Percentiles rank a stretch among this genome's conserved stretches.
Conservation (phyloP, 2,113 vertebrate genomes). For the Lophura nycthemera region DNA sequence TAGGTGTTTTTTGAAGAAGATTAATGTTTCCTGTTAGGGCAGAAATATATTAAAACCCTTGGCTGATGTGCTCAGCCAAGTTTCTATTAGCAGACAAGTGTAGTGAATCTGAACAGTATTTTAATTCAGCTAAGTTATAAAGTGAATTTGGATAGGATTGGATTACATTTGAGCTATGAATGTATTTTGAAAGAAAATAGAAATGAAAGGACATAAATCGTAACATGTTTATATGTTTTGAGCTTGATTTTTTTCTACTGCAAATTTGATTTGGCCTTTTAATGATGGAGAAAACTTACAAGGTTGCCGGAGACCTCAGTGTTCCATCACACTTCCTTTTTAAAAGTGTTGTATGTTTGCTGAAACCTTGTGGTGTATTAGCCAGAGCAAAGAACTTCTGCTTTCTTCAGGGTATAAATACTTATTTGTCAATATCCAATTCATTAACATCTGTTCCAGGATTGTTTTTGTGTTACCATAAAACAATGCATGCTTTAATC, state of each 20-base stretch:
- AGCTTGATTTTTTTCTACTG: constrained; percentile 9
- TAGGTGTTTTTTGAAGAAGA: not conserved
- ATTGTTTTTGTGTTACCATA: not conserved
- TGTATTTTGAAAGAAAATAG: not conserved
- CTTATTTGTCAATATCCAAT: not conserved
- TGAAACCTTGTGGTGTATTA: not conserved
- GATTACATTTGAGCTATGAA: not conserved
- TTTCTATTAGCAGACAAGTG: not conserved
- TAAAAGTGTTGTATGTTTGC: not conserved
- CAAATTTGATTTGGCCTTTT: constrained; percentile 1
- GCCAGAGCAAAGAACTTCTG: constrained; percentile 20
- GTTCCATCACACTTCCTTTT: not conserved
- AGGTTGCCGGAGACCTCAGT: not conserved
- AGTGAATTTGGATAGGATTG: not conserved
- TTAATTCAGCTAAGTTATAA: not conserved
- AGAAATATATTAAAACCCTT: not conserved
- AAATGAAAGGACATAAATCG: not conserved
- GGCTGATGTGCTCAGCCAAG: not conserved
- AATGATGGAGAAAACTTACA: constrained; percentile 2
- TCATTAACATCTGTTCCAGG: not conserved
- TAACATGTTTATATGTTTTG: not conserved
- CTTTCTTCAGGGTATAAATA: not conserved
- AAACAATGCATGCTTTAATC: not conserved
- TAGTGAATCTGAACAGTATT: not conserved
- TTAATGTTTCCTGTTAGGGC: not conserved